phyloP scores from a whole-genome alignment of 2,113 vertebrate genomes.

The Hippolais icterina region DNA sequence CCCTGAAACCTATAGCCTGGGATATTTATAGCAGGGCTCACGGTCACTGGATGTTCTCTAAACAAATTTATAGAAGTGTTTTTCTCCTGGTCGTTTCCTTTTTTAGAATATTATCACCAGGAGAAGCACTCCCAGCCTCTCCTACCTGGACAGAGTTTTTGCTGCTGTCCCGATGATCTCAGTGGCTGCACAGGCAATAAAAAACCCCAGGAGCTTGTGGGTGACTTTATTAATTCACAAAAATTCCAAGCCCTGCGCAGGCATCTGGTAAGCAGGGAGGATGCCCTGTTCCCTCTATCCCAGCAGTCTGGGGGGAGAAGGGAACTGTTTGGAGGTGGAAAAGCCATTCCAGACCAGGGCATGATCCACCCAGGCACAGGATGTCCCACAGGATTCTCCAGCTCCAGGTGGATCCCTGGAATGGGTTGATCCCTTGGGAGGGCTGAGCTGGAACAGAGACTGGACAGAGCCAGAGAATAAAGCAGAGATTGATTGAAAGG shows the following conservation, averaged over 20 bases:
- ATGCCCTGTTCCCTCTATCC: not conserved
- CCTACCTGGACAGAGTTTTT: constrained; percentile 22
- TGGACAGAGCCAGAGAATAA: not conserved
- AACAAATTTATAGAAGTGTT: constrained; percentile 76
- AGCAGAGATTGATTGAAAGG: not conserved
- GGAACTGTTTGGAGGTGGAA: not conserved
- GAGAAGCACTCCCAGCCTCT: not conserved
- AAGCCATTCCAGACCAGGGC: not conserved
- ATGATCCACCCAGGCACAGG: not conserved
- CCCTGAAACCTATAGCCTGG: constrained; percentile 61
- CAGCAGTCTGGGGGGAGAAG: not conserved
- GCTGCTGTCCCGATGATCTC: not conserved
- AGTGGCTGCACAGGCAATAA: not conserved
- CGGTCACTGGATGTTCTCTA: constrained; percentile 69
- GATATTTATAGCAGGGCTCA: constrained; percentile 73
- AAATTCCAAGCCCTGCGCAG: not conserved
- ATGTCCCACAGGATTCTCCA: fast-evolving
- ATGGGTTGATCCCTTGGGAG: not conserved
- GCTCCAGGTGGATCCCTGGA: fast-evolving
- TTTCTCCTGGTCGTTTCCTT: constrained; percentile 58
- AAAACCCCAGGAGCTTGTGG: not conserved
- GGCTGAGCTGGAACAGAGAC: not conserved
- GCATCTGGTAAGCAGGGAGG: not conserved
- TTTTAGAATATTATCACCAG: constrained; percentile 46
- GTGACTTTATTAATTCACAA: not conserved